Evolutionary conservation across 2,888 invertebrate genomes (phyloP), one percentile per base, ranked within the genome.

Genomic region (Rhaphigaster nebulosa): DNA sequence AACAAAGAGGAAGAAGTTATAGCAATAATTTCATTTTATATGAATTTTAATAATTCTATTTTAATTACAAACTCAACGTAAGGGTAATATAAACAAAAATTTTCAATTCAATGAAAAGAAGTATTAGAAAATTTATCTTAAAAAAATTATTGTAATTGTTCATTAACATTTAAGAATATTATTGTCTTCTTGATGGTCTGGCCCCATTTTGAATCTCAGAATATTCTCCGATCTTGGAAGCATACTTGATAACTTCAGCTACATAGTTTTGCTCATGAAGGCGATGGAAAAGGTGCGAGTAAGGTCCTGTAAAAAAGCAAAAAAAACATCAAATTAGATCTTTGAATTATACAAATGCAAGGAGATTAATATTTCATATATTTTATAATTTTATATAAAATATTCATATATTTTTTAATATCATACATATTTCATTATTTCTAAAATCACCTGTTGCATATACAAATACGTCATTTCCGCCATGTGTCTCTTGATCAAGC

Each of bases 251-350:
- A 0, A 96, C 98, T 93, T 98, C 96, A 41, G 97, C 97, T 10
- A 98, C 97, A 93, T 97, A 98, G 93, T 96, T 96, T 93, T 99
- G 98, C 93, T 99, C 98, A 93, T 98, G 98, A 0, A 97, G 96
- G 80, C 96, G 96, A 93, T 97, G 97, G 93, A 99, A 97, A 10
- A 99, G 94, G 94, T 98, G 98, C 0, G 98, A 95, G 95, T 96
- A 96, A 0, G 99, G 98, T 92, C 98, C 98, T 97, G 26, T n/a
- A 50, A 18, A 94, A 29, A 94, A 94, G 92, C 4, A 56, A 29
- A 94, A n/a, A n/a, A n/a, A n/a, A n/a, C n/a, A n/a, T n/a, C n/a
- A n/a, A n/a, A n/a, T n/a, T n/a, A n/a, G n/a, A n/a, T n/a, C n/a
- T n/a, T n/a, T n/a, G n/a, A n/a, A n/a, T n/a, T n/a, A n/a, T n/a